These are phyloP conservation scores for Papilio machaon DNA, from an alignment of 1,140 invertebrate genomes.

Conservation along the genomic window DNA sequence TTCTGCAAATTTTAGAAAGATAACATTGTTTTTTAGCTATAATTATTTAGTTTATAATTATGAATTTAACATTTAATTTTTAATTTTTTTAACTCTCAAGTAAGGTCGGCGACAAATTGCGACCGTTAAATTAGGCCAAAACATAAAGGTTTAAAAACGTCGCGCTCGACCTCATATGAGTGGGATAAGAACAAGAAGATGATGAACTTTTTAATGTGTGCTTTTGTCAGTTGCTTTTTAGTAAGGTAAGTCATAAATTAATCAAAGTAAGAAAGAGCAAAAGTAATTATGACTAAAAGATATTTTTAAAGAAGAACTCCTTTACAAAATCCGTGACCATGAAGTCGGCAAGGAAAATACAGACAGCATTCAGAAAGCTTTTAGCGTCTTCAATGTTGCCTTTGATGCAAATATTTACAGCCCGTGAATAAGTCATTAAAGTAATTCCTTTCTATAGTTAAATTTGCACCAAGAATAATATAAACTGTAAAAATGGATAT, in stretches of 20 bases:
- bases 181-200: too few relatives aligned
- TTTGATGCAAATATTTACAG: constrained; percentile 21
- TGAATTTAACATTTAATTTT: too few relatives aligned
- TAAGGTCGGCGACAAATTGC: too few relatives aligned
- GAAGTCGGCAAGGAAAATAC: constrained; percentile 9
- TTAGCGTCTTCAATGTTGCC: constrained; percentile 8
- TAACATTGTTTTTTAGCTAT: too few relatives aligned
- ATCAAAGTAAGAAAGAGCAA: background rate
- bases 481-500: background rate
- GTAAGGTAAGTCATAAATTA: background rate
- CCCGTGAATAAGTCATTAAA: constrained; percentile 13
- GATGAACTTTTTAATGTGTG: too few relatives aligned
- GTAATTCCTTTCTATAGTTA: constrained; percentile 4
- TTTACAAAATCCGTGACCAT: constrained; percentile 3
- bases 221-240: background rate
- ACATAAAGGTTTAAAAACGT: too few relatives aligned
- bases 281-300: background rate
- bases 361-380: constrained; percentile 26
- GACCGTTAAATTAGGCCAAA: too few relatives aligned
- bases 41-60: too few relatives aligned
- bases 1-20: too few relatives aligned
- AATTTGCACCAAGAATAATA: background rate
- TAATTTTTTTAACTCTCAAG: too few relatives aligned
- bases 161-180: too few relatives aligned
- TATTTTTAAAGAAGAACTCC: background rate